Evolutionary conservation across 2,888 invertebrate species (phyloP).

Genomic region (Amphipyra tragopoginis): DNA sequence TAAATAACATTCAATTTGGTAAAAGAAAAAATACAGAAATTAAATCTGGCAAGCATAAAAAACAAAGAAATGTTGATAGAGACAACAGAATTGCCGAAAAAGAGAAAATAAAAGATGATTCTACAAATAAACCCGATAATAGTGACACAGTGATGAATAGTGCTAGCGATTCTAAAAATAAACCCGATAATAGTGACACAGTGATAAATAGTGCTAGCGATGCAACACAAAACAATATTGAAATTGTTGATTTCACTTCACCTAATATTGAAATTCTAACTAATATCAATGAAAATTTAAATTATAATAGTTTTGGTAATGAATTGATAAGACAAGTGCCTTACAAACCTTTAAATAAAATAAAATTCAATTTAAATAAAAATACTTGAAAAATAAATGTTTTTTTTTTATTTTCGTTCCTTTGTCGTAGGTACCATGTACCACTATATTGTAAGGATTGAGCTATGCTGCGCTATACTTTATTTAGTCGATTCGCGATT

Average conservation of each 20-base stretch:
- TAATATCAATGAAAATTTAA: slow-evolving; percentile 79
- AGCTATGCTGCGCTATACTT: too few species aligned
- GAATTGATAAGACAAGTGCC: slow-evolving; percentile 74
- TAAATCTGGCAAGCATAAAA: slow-evolving; percentile 30
- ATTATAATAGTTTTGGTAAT: slow-evolving; percentile 79
- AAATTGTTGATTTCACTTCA: slow-evolving; percentile 78
- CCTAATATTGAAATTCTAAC: slow-evolving; percentile 70
- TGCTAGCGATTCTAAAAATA: too few species aligned
- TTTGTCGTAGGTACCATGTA: background rate
- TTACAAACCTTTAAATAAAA: slow-evolving; percentile 77
- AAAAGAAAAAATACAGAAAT: slow-evolving; percentile 49
- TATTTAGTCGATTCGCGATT: too few species aligned
- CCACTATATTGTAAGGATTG: too few species aligned
- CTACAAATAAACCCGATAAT: background rate
- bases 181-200: background rate
- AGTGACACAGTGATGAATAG: background rate
- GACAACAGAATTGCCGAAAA: slow-evolving; percentile 5
- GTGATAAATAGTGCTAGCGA: background rate
- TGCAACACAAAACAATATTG: slow-evolving; percentile 46
- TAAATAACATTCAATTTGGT: slow-evolving; percentile 69
- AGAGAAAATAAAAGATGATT: background rate
- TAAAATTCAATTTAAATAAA: slow-evolving; percentile 79
- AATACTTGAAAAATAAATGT: slow-evolving; percentile 46
- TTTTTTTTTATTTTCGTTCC: background rate
- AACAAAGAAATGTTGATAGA: slow-evolving; percentile 23